Conservation (phyloP, 2,797 vertebrate genomes). For the Ibycter americanus region DNA sequence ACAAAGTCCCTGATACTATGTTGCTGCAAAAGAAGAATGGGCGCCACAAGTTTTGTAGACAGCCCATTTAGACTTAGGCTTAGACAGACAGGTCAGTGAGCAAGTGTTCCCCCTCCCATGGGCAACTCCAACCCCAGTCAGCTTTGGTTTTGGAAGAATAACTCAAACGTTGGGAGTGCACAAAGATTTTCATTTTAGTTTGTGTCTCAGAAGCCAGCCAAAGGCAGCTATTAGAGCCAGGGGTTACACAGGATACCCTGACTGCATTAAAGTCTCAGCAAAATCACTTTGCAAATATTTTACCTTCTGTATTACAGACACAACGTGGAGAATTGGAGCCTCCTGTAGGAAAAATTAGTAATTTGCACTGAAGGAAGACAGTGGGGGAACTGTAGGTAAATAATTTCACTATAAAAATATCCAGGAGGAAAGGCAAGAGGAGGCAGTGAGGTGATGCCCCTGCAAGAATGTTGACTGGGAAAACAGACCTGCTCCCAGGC, state of each 20-base stretch:
- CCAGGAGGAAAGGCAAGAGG: not conserved
- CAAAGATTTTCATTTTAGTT: not conserved
- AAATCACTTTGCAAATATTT: not conserved
- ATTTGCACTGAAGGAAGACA: not conserved
- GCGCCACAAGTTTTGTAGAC: not conserved
- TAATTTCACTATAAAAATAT: not conserved
- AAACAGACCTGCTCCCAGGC: not conserved
- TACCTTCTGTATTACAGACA: not conserved
- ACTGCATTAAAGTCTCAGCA: not conserved
- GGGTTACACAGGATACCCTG: not conserved
- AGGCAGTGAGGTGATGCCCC: not conserved
- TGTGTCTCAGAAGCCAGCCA: not conserved
- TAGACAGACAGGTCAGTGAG: not conserved
- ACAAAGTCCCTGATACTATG: accelerated
- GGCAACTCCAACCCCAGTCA: not conserved
- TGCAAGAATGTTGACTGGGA: not conserved
- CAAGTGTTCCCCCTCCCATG: not conserved
- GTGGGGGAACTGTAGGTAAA: not conserved
- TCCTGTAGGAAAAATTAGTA: not conserved
- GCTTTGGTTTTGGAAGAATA: not conserved
- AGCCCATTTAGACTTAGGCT: not conserved
- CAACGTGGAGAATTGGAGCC: not conserved
- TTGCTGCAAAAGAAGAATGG: not conserved
- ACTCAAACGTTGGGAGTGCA: not conserved
- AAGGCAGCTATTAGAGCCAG: not conserved